Conservation (phyloP, 2,113 vertebrate species). For the Pogonocichla stellata region DNA sequence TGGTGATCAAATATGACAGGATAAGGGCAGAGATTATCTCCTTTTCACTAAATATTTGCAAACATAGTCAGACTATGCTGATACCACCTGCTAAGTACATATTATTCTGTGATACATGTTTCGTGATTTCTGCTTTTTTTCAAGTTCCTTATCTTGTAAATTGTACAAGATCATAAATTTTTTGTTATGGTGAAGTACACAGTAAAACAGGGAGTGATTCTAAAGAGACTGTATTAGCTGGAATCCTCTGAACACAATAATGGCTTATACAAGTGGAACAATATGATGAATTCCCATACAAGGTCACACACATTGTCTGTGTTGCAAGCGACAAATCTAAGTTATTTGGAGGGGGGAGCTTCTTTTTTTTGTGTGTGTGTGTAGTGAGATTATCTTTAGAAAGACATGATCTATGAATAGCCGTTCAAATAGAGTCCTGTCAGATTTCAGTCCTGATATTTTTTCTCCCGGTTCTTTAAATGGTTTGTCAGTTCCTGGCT, state of each 20-base stretch:
- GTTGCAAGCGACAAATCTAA: neutral
- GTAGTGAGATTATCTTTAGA: neutral
- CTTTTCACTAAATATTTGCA: neutral
- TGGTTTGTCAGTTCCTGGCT: slow-evolving; percentile 1
- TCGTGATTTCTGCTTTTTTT: neutral
- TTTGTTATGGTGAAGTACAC: neutral
- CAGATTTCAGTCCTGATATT: neutral
- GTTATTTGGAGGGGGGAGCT: neutral
- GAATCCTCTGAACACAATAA: neutral
- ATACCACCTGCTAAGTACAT: neutral
- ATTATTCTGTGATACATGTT: neutral
- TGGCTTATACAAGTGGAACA: neutral
- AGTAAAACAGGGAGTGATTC: neutral
- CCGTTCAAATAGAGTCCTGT: neutral
- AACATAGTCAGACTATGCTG: neutral
- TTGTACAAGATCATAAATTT: neutral
- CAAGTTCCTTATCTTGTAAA: neutral
- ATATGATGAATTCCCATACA: neutral
- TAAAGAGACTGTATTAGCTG: neutral
- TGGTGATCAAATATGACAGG: neutral
- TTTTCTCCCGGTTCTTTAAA: neutral
- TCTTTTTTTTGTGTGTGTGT: neutral
- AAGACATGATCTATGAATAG: neutral
- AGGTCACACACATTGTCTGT: neutral
- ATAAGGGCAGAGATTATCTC: neutral